Evolutionary conservation across 92 coral and sea anemone genomes (phyloP).

Genomic region (Porites divaricata): DNA sequence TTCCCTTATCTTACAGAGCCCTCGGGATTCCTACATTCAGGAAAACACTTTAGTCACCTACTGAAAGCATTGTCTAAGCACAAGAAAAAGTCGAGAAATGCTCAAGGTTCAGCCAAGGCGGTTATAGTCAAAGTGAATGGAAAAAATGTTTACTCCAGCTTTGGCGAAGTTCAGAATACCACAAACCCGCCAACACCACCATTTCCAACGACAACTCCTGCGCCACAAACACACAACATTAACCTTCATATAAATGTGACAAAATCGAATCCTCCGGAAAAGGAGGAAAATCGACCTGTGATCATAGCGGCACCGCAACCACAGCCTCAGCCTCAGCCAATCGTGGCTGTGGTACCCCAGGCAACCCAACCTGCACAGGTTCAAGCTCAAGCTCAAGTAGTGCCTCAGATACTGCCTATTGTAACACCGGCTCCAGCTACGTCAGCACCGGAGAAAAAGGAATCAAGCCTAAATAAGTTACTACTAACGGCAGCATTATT

Average conservation of each 20-base stretch:
- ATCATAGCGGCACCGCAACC: constrained; percentile 19
- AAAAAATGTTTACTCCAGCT: constrained; percentile 57
- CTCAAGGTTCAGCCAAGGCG: constrained; percentile 47
- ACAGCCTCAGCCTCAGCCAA: constrained; percentile 20
- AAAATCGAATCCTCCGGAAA: neutral
- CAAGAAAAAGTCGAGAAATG: constrained; percentile 2
- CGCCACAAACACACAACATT: constrained; percentile 35
- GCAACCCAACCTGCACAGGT: constrained; percentile 18
- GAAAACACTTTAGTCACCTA: neutral
- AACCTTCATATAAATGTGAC: constrained; percentile 40
- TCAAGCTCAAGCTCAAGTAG: constrained; percentile 29
- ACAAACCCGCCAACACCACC: neutral
- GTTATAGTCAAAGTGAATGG: constrained; percentile 74
- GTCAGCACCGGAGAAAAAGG: constrained; percentile 25
- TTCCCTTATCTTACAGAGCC: neutral
- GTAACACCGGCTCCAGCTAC: neutral
- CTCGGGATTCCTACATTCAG: neutral
- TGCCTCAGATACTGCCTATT: neutral
- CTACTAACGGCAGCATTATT: constrained; percentile 37
- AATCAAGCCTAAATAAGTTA: constrained; percentile 21
- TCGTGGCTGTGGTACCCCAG: constrained; percentile 26
- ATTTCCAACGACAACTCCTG: neutral
- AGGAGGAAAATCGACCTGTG: neutral
- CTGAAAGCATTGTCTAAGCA: neutral
- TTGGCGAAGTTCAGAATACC: neutral